Conservation (phyloP, 2,888 invertebrate species). For the Malthinus flaveolus region DNA sequence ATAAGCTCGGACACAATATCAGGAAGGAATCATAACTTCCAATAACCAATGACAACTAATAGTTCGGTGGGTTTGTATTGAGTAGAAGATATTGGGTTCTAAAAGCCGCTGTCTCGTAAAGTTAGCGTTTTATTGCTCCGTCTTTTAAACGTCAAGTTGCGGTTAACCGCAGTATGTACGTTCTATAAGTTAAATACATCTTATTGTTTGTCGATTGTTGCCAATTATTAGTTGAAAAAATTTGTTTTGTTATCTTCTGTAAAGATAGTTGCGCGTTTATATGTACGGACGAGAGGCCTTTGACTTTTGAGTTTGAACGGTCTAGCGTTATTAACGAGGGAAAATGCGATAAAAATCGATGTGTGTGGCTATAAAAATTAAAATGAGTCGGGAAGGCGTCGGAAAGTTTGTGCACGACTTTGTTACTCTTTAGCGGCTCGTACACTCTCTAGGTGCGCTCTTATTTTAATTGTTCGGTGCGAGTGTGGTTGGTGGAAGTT, state of each 20-base stretch:
- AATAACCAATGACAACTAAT: slow-evolving; percentile 49
- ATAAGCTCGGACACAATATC: slow-evolving; percentile 26
- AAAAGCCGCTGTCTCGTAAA: slow-evolving; percentile 36
- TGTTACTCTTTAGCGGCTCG: too few relatives aligned
- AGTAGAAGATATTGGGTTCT: slow-evolving; percentile 42
- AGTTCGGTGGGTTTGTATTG: slow-evolving; percentile 39
- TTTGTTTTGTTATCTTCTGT: background rate
- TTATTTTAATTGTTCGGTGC: too few relatives aligned
- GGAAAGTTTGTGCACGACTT: too few relatives aligned
- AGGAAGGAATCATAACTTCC: slow-evolving; percentile 45
- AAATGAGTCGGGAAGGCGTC: too few relatives aligned
- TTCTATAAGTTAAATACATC: slow-evolving; percentile 28
- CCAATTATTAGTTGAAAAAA: slow-evolving; percentile 24
- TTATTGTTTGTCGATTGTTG: slow-evolving; percentile 28
- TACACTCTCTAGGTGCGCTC: too few relatives aligned
- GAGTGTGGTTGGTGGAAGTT: too few relatives aligned
- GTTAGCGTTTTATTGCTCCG: slow-evolving; percentile 24
- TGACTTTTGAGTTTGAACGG: background rate
- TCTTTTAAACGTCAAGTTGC: slow-evolving; percentile 28
- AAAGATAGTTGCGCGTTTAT: background rate
- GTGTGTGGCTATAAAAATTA: too few relatives aligned
- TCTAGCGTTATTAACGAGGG: too few relatives aligned
- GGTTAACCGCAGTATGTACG: slow-evolving; percentile 30
- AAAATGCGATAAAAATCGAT: too few relatives aligned
- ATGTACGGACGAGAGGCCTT: background rate